These are phyloP conservation scores for Chloebia gouldiae DNA, from an alignment of 2,113 vertebrate genomes.

Conservation along the genomic window DNA sequence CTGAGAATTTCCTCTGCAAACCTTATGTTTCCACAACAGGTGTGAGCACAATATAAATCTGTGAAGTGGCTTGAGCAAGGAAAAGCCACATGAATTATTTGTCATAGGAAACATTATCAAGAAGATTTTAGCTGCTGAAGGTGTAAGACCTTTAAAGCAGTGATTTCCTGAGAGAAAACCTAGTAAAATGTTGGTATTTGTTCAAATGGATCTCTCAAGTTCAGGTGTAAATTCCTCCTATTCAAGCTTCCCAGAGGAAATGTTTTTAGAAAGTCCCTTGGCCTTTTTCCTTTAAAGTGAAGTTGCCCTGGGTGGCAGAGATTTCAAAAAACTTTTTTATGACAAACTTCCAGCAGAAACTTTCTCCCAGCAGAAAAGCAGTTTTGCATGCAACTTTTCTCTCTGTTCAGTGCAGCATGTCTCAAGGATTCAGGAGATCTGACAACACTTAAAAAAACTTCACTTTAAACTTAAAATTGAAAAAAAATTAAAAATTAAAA, in stretches of 20 bases:
- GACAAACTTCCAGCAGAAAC: background rate
- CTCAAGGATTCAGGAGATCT: background rate
- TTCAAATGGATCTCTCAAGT: background rate
- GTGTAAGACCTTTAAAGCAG: background rate
- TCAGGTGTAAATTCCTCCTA: background rate
- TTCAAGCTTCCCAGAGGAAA: background rate
- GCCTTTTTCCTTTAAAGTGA: background rate
- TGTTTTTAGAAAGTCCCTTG: background rate
- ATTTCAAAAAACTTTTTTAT: background rate
- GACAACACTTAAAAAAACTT: background rate
- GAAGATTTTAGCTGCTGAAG: background rate
- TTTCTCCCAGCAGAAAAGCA: background rate
- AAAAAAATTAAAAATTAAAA: background rate
- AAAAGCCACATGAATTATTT: background rate
- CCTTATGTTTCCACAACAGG: background rate
- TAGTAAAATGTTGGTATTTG: background rate
- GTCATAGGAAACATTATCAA: background rate
- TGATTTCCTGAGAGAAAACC: background rate
- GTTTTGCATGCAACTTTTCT: background rate
- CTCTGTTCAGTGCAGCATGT: fast-evolving
- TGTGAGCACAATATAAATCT: background rate
- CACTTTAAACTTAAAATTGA: background rate
- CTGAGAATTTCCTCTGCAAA: background rate
- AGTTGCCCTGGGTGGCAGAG: background rate
- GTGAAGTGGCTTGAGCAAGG: background rate